Evolutionary conservation across 2,888 invertebrate genomes (phyloP).

Genomic region (Drosophila antonietae): DNA sequence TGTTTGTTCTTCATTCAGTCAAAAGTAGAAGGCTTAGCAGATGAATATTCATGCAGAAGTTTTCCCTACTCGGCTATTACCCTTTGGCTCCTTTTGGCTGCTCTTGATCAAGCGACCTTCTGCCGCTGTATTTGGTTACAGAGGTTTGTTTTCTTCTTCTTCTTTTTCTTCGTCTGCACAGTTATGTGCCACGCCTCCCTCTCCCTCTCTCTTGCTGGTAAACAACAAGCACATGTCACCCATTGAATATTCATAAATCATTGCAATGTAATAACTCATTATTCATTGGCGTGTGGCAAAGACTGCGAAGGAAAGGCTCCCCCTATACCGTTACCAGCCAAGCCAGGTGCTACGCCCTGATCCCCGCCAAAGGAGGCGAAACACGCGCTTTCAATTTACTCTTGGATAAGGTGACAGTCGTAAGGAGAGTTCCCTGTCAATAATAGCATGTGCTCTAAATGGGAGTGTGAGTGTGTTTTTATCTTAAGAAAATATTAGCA

Average conservation of each 20-base stretch:
- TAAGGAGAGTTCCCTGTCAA: not conserved
- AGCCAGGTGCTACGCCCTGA: slow-evolving; percentile 44
- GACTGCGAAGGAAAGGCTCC: not conserved
- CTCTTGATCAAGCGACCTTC: slow-evolving; percentile 31
- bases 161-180: slow-evolving; percentile 37
- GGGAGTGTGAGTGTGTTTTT: not conserved
- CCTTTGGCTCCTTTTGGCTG: not conserved
- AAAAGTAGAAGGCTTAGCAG: slow-evolving; percentile 20
- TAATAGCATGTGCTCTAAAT: not conserved
- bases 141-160: slow-evolving; percentile 12
- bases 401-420: not conserved
- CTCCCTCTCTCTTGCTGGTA: not conserved
- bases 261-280: slow-evolving; percentile 72
- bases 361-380: not conserved
- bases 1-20: not conserved
- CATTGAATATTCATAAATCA: slow-evolving; percentile 78
- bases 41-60: slow-evolving; percentile 24
- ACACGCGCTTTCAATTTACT: slow-evolving; percentile 21
- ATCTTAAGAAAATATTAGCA: not conserved
- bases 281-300: slow-evolving; percentile 45
- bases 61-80: not conserved
- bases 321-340: slow-evolving; percentile 55
- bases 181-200: slow-evolving; percentile 49
- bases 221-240: slow-evolving; percentile 54
- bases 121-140: slow-evolving; percentile 61